A percentile compares a stretch with the other conserved stretches of the same genome.
Evolutionary conservation across 2,113 vertebrate species (phyloP).

Genomic region (Amphiprion ocellaris): DNA sequence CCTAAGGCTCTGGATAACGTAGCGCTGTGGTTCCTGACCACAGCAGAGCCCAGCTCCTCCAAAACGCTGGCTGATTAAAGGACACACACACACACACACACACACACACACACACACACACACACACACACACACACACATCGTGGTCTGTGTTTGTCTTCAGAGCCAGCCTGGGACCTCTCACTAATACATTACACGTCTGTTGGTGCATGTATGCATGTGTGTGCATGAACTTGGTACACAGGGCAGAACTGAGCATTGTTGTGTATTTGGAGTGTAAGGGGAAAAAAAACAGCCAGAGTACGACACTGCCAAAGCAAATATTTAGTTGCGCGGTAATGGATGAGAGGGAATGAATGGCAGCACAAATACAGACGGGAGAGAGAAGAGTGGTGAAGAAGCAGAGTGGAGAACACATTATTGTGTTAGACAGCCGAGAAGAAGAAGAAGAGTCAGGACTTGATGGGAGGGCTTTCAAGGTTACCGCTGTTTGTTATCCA

Average conservation of each 20-base stretch:
- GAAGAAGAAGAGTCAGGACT: constrained; percentile 23
- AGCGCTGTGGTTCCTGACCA: constrained; percentile 71
- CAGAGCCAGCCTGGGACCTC: constrained; percentile 55
- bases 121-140: constrained; percentile 46
- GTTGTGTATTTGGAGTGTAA: constrained; percentile 45
- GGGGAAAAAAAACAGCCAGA: constrained; percentile 55
- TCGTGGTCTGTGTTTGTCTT: constrained; percentile 69
- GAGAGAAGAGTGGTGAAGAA: constrained; percentile 47
- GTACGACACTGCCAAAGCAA: constrained; percentile 67
- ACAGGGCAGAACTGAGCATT: constrained; percentile 26
- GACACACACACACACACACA: constrained; percentile 59
- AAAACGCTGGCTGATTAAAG: constrained; percentile 77
- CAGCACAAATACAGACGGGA: constrained; percentile 36
- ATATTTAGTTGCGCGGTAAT: constrained; percentile 69
- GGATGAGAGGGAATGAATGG: constrained; percentile 57
- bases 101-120: constrained; percentile 50
- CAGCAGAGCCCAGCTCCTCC: constrained; percentile 63
- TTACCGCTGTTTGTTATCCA: constrained; percentile 65
- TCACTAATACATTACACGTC: constrained; percentile 55
- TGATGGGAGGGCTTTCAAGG: constrained; percentile 71
- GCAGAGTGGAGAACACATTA: constrained; percentile 20
- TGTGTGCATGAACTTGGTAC: constrained; percentile 8
- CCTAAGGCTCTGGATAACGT: constrained; percentile 70
- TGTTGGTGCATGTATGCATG: constrained; percentile 42
- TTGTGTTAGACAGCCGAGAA: constrained; percentile 45